Evolutionary conservation across 2,888 invertebrate genomes (phyloP), one percentile per base, ranked within the genome.

Genomic region (Linyphia triangularis): DNA sequence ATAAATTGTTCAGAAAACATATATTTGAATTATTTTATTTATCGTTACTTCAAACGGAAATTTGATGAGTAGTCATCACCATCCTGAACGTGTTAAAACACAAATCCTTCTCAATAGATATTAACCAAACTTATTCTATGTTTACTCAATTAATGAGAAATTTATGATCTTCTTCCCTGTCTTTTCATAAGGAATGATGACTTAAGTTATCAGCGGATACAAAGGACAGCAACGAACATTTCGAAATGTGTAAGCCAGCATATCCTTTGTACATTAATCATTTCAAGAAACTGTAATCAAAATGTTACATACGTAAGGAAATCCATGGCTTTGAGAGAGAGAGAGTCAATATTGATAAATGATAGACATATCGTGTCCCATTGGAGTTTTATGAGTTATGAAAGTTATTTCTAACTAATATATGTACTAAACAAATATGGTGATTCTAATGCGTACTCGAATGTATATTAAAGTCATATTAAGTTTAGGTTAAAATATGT

Each of bases 191-290:
- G 26, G 63, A 77, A 77, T 40, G 37, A 40, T 26, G 37, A 24
- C 77, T 63, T 63, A 16, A 26, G 19, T 61, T 10, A 75, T 16
- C 13, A 1, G 16, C 33, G 24, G 61, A 24, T 26, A 19, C 7
- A 37, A 61, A 33, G 33, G 75, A 43, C 33, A 61, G 28, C 37
- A 61, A 22, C 37, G 37, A 26, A 37, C 26, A 72, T 40, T 77
- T 77, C 37, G 33, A 57, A 3, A 13, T 37, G 61, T 63, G 63
- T 40, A 61, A 63, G 40, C 63, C 26, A 77, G 33, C 4, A 61
- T 63, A 77, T 37, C 77, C 77, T 40, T 77, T 37, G 37, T n/a
- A 26, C 40, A 77, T 77, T 40, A 77, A 77, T 77, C 77, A 77
- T 43, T 77, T 37, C n/a, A 30, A 28, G 24, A 28, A 40, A 61